Conservation (phyloP, 2,888 invertebrate genomes). For the Brenthis hecate region DNA sequence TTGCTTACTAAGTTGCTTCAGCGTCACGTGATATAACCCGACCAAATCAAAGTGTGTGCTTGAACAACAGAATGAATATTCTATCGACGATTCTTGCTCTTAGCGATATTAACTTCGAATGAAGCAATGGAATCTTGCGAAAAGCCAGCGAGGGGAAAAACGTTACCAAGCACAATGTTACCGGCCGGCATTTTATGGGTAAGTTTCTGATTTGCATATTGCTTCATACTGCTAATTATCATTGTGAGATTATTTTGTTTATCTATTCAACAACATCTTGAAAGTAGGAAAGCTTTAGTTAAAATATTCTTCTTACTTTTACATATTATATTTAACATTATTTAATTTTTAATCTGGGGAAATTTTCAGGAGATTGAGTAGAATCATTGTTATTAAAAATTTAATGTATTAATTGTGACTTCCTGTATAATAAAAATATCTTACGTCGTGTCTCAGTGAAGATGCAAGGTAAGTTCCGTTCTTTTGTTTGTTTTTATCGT, state of each 20-base stretch:
- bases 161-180: conserved; percentile 69
- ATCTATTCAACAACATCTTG: background rate
- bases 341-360: no score
- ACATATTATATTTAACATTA: no score
- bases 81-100: conserved; percentile 51
- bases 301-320: no score
- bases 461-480: conserved; percentile 50
- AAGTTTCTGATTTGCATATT: conserved; percentile 17
- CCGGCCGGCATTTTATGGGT: conserved; percentile 22
- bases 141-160: conserved; percentile 64
- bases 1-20: conserved; percentile 25
- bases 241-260: conserved; percentile 11
- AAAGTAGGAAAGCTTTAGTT: no score
- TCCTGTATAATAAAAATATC: background rate
- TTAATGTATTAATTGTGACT: background rate
- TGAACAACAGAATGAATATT: conserved; percentile 45
- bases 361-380: background rate
- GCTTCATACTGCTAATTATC: conserved; percentile 1
- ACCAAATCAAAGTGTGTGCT: conserved; percentile 50
- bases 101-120: conserved; percentile 57
- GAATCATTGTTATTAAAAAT: background rate
- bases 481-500: conserved; percentile 57
- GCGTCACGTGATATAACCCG: conserved; percentile 52
- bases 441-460: conserved; percentile 19
- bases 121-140: conserved; percentile 70